A percentile compares a stretch with the other conserved stretches of the same genome.
These are phyloP conservation scores for Gerris lacustris DNA, from an alignment of 2,888 invertebrate genomes.

Conservation along the genomic window DNA sequence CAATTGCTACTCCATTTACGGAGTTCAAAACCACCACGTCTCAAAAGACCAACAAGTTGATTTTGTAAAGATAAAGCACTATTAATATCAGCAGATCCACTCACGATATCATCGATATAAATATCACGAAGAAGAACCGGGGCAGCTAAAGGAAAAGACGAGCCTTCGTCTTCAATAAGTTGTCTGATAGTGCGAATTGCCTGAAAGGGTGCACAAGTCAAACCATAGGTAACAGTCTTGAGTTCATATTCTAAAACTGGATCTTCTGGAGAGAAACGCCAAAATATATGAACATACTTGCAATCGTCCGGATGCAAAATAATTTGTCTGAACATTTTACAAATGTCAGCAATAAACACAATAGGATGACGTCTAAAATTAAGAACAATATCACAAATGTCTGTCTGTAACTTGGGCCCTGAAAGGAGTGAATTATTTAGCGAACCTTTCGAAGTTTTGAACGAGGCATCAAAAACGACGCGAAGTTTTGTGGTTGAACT, in stretches of 20 bases:
- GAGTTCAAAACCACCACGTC: conserved; percentile 21
- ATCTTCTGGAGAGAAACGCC: conserved; percentile 16
- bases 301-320: conserved; percentile 22
- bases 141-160: conserved; percentile 20
- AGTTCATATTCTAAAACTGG: conserved; percentile 24
- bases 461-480: conserved; percentile 30
- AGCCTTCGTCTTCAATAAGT: conserved; percentile 24
- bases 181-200: conserved; percentile 25
- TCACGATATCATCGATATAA: not conserved
- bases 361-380: conserved; percentile 26
- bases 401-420: conserved; percentile 30
- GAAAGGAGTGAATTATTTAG: conserved; percentile 26
- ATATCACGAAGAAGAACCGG: not conserved
- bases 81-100: not conserved
- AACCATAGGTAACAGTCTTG: conserved; percentile 21
- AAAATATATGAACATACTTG: conserved; percentile 27
- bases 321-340: conserved; percentile 29
- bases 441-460: conserved; percentile 20
- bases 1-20: conserved; percentile 25
- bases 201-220: conserved; percentile 25
- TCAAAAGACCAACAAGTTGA: conserved; percentile 22
- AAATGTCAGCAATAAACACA: conserved; percentile 29
- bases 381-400: conserved; percentile 26
- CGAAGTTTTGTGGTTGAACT: conserved; percentile 27
- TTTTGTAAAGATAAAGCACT: not conserved